A percentile compares a stretch with the other conserved stretches of the same genome.
Conservation (phyloP, 2,113 vertebrate species). For the Antigone vipio region DNA sequence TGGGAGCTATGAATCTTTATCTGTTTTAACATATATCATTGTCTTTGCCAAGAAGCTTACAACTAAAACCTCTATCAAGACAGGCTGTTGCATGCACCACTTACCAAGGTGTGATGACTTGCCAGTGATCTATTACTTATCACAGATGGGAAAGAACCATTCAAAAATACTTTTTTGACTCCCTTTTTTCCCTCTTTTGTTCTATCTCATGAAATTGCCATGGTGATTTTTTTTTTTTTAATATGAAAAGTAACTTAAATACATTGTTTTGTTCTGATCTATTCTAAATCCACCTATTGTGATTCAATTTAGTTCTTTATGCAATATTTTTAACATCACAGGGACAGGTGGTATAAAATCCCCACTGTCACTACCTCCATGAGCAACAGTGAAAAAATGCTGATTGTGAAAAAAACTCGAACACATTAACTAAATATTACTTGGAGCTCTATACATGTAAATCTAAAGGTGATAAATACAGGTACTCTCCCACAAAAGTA, state of each 20-base stretch:
- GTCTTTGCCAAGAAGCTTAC: background rate
- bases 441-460: background rate
- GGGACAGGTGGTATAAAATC: background rate
- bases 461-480: background rate
- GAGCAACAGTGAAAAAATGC: background rate
- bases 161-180: background rate
- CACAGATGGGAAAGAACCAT: background rate
- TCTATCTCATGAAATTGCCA: background rate
- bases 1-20: background rate
- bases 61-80: background rate
- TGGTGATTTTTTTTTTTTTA: background rate
- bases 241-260: background rate
- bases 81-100: background rate
- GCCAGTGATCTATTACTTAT: background rate
- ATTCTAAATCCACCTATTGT: background rate
- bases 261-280: background rate
- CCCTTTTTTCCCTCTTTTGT: background rate
- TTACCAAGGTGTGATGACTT: background rate
- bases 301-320: background rate
- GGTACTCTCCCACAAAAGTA: background rate
- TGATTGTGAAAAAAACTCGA: background rate
- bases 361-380: background rate
- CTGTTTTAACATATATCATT: background rate
- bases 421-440: background rate
- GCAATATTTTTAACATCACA: background rate